Evolutionary conservation across 2,888 invertebrate species (phyloP), one percentile per base, ranked within the genome.

Genomic region (Elegia similella): DNA sequence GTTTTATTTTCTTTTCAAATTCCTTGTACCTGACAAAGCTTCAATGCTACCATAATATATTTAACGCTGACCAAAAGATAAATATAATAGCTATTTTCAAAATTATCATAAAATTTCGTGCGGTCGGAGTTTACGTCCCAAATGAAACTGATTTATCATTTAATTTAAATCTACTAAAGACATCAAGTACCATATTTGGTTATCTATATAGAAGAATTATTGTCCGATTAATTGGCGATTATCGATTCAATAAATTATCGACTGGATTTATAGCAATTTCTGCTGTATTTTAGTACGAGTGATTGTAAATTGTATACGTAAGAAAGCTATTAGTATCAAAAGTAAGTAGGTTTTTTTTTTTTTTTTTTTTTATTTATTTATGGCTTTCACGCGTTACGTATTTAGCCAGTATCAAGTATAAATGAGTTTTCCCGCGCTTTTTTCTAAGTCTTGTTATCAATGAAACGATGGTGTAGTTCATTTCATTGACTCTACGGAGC

Each of bases 201-300:
- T 55, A 55, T 55, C 47, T 34, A n/a, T 55, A 55, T 47, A 7
- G 46, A 55, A 46, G 55, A 47, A 55, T 55, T 55, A 55, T 47
- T 55, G 47, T 46, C 34, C 44, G 46, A 46, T 55, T 47, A 55
- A 55, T 55, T 55, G 46, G 34, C 17, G 46, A 47, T 46, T 55
- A 55, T 47, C 17, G 47, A 38, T 47, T 8, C 34, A 13, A 46
- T 38, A 34, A 55, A 38, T 55, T 47, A 13, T 48, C 13, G 38
- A 34, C 13, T 15, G 17, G 46, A 46, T 34, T 55, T 46, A 48
- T 46, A 75, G 55, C 62, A 47, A 42, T 52, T 61, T 62, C 44
- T 54, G 58, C 46, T 64, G 67, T 62, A 69, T 74, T 69, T 64
- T 72, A 72, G 68, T 69, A 52, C 16, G 17, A 34, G 7, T 17